These are phyloP conservation scores for Neopipo cinnamomea DNA, from an alignment of 2,113 vertebrate genomes.

Conservation along the genomic window DNA sequence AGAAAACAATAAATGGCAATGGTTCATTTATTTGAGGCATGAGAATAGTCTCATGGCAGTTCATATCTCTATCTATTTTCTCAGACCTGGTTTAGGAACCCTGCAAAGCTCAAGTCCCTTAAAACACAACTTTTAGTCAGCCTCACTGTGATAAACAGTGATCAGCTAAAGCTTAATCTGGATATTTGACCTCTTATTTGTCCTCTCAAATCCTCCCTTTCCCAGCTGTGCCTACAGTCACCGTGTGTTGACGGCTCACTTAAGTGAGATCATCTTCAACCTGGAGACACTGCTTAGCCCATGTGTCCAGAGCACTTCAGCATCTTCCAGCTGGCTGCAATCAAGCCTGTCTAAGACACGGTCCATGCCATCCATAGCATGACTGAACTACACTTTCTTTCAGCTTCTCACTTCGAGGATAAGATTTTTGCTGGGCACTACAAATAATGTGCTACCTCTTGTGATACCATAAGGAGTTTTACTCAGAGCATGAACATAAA, in stretches of 20 bases:
- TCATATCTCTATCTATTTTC: neutral
- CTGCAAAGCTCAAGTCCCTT: neutral
- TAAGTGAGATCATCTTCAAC: neutral
- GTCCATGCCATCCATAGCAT: neutral
- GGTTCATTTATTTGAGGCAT: neutral
- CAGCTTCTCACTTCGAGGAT: neutral
- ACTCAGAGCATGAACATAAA: neutral
- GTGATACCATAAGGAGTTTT: neutral
- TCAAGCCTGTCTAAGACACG: neutral
- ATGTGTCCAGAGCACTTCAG: neutral
- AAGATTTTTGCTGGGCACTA: neutral
- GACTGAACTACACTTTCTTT: fast-evolving
- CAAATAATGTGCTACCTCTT: neutral
- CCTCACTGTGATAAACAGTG: neutral
- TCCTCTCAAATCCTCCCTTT: neutral
- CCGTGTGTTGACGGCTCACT: fast-evolving
- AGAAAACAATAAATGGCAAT: neutral
- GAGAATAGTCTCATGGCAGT: neutral
- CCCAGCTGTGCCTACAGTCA: fast-evolving
- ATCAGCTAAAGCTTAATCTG: neutral
- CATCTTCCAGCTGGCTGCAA: neutral
- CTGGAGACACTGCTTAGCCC: neutral
- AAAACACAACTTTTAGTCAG: neutral
- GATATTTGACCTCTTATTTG: neutral
- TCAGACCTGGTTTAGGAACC: neutral